Base-by-base conservation (phyloP, 2,113 vertebrate genomes). In the Paramormyrops kingsleyae region DNA sequence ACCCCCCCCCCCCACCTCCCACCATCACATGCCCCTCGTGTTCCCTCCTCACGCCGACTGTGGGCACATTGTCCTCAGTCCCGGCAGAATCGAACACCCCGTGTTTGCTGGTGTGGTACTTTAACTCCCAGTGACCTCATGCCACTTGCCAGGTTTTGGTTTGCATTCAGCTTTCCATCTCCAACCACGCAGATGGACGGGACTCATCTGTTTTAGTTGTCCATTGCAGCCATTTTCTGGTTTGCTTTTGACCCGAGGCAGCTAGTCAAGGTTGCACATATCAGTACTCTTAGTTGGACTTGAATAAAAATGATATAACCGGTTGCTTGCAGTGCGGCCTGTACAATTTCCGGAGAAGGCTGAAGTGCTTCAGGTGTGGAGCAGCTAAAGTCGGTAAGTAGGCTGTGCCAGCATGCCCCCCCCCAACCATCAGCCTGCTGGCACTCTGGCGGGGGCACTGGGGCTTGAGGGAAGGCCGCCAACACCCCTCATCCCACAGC, bases 331-430 rank as follows among this genome's bases (percentile, higher is more conserved):
- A 99, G 99, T 99, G 99, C 96, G 97, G 97, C 96, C 97, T 99
- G 94, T 99, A 99, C 96, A 99, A 99, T 97, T 99, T 99, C 97
- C 97, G 98, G 93, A 98, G 99, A 95, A 97, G 99, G 95, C 97
- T 99, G 95, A 99, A 99, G 97, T 99, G 99, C 95, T 99, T 99
- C 96, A 98, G 98, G 94, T 99, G 99, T 94, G 98, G 98, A 94
- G 98, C 98, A 0, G 96, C 98, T 95, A 99, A 99, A 95, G 96
- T 97, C 2, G 98, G 99, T 99, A 97, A 87, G 98, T 97, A 95
- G 92, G 92, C 89, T 62, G 80, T 91, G 92, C 88, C 91, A 92
- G 93, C 93, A 95, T 95, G 94, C 94, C 91, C 52, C 92, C 46
- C 88, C 80, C 89, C 80, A n/a, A 44, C 44, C 46, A 74, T 74